Evolutionary conservation across 2,113 vertebrate genomes (phyloP), one percentile per base, ranked within the genome.

Genomic region (Miniopterus natalensis): DNA sequence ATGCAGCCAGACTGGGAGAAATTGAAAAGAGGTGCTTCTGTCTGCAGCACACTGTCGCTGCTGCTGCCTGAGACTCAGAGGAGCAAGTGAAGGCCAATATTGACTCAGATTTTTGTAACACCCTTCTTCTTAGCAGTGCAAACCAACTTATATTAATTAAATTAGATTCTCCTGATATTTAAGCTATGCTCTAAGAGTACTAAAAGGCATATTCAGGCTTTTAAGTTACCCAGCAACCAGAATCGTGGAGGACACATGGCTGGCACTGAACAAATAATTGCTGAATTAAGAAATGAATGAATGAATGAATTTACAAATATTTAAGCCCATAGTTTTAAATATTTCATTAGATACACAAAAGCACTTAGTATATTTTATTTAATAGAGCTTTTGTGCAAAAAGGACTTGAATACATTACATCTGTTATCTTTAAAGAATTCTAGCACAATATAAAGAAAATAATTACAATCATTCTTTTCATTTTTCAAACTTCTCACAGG

Each of bases 301-400:
- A 77, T 53, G 27, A 49, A 85, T 45, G 31, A 85, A 87, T 63
- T 86, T 66, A 68, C 20, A 84, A 75, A 66, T 59, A 87, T 63
- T 90, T 55, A 74, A 81, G 55, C 12, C 20, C 53, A 11, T 5
- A 9, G 40, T 79, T 87, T 86, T 79, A 84, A 93, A 71, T 71
- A 92, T 89, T 74, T 73, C n/a, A 42, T 65, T 86, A 53, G 68
- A 79, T 91, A 96, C 75, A 88, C 42, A 90, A 57, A 96, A 42
- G 14, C 8, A 2, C 68, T 68, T 40, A 31, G 13, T 8, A 6
- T 40, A 55, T 36, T 25, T 92, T 74, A 73, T 49, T 96, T 90
- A 65, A 86, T 84, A 68, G 59, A 55, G 29, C n/a, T 27, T 88
- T 88, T 79, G 47, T 49, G 65, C 2, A 15, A 78, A 66, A 53